phyloP scores from a whole-genome alignment of 2,888 invertebrate genomes.

The Eilema caniola region DNA sequence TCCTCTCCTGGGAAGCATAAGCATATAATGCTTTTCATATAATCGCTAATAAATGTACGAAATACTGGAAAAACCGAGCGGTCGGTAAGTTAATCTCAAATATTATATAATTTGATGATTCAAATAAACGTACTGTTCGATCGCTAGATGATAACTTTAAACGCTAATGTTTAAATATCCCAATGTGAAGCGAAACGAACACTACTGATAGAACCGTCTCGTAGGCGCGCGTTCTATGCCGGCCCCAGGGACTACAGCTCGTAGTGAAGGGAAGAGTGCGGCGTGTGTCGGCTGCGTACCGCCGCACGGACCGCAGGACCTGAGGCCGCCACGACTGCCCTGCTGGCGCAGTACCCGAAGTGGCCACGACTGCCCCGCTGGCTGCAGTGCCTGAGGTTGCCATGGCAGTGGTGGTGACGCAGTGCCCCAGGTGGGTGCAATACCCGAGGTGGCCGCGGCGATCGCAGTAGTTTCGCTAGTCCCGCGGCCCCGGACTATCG shows the following conservation, averaged over 20 bases:
- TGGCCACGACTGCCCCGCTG: too few relatives aligned
- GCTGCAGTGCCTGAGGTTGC: too few relatives aligned
- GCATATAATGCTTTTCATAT: background rate
- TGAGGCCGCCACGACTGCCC: too few relatives aligned
- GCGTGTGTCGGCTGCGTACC: too few relatives aligned
- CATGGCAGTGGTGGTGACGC: too few relatives aligned
- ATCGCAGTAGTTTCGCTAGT: background rate
- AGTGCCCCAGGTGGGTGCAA: too few relatives aligned
- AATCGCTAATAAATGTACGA: background rate
- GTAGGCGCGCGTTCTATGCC: too few relatives aligned
- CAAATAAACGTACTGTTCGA: background rate
- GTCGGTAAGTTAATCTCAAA: background rate
- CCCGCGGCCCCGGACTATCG: background rate
- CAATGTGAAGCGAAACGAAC: slow-evolving; percentile 2
- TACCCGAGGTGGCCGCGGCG: background rate
- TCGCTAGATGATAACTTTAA: background rate
- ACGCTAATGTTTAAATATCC: background rate
- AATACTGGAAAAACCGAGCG: background rate
- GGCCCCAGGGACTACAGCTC: too few relatives aligned
- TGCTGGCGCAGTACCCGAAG: too few relatives aligned
- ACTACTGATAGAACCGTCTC: background rate
- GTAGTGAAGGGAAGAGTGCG: too few relatives aligned
- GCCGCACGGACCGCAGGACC: too few relatives aligned
- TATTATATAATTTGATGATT: background rate
- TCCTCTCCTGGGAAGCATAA: background rate